phyloP scores from a whole-genome alignment of 2,888 invertebrate genomes.

The Stegophylla sp. region DNA sequence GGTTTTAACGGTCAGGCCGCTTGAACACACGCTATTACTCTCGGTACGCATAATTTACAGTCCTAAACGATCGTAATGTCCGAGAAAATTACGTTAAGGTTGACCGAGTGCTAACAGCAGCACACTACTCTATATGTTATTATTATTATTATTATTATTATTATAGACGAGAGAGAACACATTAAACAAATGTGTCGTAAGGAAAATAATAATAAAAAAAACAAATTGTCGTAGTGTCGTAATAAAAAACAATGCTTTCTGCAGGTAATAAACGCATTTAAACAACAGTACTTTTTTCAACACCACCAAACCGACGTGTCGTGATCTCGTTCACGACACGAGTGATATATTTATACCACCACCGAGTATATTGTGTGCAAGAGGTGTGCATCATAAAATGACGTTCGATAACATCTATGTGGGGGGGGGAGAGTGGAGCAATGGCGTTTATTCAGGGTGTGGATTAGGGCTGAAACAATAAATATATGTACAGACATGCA shows the following conservation, averaged over 20 bases:
- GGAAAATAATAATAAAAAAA: background rate
- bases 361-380: no score
- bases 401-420: no score
- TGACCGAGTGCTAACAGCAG: background rate
- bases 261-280: background rate
- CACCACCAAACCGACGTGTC: no score
- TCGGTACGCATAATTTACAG: conserved; percentile 2
- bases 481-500: no score
- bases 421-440: no score
- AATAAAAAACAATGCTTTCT: background rate
- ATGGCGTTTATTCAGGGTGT: no score
- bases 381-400: no score
- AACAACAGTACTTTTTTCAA: background rate
- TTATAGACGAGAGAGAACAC: background rate
- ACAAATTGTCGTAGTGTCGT: background rate
- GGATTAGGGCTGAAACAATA: no score
- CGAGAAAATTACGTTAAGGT: conserved; percentile 3
- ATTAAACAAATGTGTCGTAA: conserved; percentile 30
- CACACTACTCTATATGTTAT: background rate
- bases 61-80: conserved; percentile 20
- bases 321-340: no score
- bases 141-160: no score
- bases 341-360: no score
- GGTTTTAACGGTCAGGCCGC: background rate
- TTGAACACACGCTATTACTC: conserved; percentile 23